Percentiles rank a stretch among this genome's conserved stretches.
These are phyloP conservation scores for Gulo gulo DNA, from an alignment of 2,113 vertebrate species.

Conservation along the genomic window DNA sequence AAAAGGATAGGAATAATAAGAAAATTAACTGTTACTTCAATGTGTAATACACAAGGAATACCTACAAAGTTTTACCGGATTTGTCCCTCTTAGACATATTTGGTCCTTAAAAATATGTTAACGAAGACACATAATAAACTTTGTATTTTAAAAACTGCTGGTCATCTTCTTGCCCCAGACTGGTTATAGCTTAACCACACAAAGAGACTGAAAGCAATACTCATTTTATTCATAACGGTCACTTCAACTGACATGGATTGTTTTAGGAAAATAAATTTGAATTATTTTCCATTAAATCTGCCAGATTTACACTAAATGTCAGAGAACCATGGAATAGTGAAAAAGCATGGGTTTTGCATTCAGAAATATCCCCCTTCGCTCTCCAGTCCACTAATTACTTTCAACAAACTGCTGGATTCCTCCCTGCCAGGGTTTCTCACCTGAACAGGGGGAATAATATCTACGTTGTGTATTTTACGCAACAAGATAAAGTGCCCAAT, in stretches of 20 bases:
- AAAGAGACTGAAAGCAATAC: neutral
- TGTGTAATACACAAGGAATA: neutral
- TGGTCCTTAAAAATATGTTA: neutral
- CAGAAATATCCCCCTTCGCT: neutral
- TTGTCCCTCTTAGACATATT: neutral
- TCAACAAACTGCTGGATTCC: neutral
- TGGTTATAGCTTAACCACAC: neutral
- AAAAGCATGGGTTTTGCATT: neutral
- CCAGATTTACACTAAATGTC: neutral
- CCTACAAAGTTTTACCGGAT: neutral
- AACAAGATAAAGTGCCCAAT: neutral
- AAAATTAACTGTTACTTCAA: neutral
- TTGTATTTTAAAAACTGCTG: neutral
- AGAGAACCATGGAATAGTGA: neutral
- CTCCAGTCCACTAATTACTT: neutral
- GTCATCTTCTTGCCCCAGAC: neutral
- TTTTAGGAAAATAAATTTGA: neutral
- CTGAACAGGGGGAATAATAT: neutral
- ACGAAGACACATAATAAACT: neutral
- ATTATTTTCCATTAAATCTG: neutral
- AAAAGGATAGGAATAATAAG: neutral
- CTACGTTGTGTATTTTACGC: neutral
- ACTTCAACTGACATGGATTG: neutral
- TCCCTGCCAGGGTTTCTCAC: neutral
- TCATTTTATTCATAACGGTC: neutral